Evolutionary conservation across 2,797 vertebrate species (phyloP), one percentile per base, ranked within the genome.

Genomic region (Discoglossus pictus): DNA sequence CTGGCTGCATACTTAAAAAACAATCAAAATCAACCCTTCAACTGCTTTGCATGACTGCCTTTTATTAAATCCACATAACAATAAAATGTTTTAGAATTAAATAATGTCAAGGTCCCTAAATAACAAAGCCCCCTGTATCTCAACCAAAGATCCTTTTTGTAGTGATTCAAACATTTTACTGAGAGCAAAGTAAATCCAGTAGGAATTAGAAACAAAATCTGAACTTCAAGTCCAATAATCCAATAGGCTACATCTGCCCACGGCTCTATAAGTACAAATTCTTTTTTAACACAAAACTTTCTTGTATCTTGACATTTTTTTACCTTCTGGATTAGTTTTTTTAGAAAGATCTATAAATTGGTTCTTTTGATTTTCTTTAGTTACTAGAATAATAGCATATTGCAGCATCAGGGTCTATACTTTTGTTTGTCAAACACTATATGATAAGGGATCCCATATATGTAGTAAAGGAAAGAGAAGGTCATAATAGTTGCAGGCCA

Each of bases 111-210:
- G n/a, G 12, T 15, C n/a, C 17, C 11, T 17, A 51, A 25, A 18
- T 21, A 8, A 51, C 17, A 51, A 51, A 51, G 23, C 21, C 24
- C 23, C 24, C 23, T 2, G 7, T 51, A 13, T 51, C 47, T 31
- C 20, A 21, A 47, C 17, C 20, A 10, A 20, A 47, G 16, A 47
- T 47, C 44, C 47, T 31, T 51, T 31, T 12, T 15, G 47, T 31
- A 51, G 27, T 31, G n/a, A 51, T 51, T 51, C 47, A 51, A 51
- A 51, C 21, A n/a, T 51, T 51, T 25, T 16, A 51, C 25, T 51
- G 13, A 25, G 24, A 25, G 24, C 24, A 53, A 35, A 23, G 27
- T 16, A 53, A 53, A 53, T 53, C 27, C 16, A 16, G 15, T 53
- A 53, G 50, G 50, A 34, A 53, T 16, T 25, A 53, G 15, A 27